Base-by-base conservation (phyloP, 2,797 vertebrate genomes). In the Hephaestus fuliginosus region DNA sequence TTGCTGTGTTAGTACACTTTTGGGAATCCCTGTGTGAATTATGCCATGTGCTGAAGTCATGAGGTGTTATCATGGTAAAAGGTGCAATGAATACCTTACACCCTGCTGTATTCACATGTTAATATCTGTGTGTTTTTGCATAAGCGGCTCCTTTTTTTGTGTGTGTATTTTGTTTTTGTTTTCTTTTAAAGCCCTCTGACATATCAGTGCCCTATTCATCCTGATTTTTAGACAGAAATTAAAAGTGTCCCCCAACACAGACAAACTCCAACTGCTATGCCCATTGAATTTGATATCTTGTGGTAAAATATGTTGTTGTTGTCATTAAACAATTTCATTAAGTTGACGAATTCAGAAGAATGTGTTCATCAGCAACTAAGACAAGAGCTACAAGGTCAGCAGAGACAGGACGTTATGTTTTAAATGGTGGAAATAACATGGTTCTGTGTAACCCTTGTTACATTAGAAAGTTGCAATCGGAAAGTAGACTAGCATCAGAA, bases 11-110 rank as follows among this genome's bases (percentile, higher is more conserved):
- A 1, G 15, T 53, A 6, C 4, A 68, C 41, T 43, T 56, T 13
- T 18, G 17, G 46, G 17, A 46, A 17, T 46, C 44, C 15, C 44
- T 48, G 14, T 46, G 4, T 69, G 41, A 51, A 51, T 36, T 48
- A 44, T 13, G 8, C 11, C n/a, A 17, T 3, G 17, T 39, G 41
- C 30, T 28, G 4, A 41, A 9, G 58, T 61, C n/a, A 51, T 55
- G 63, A 46, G 10, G 15, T 48, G 43, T 75, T 69, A 30, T 49
- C 48, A 79, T 71, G 51, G 73, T 39, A 46, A 60, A 62, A 55
- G 17, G 30, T 15, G 25, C 30, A 63, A 30, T 49, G 30, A 25
- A 17, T 25, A 49, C 17, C 30, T 14, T 36, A 36, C 33, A 36
- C 33, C 1, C 33, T 36, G 33, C 4, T 36, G 33, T 36, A 36